A percentile compares a stretch with the other conserved stretches of the same genome.
Conservation (phyloP, 1,140 invertebrate genomes). For the Solen grandis region DNA sequence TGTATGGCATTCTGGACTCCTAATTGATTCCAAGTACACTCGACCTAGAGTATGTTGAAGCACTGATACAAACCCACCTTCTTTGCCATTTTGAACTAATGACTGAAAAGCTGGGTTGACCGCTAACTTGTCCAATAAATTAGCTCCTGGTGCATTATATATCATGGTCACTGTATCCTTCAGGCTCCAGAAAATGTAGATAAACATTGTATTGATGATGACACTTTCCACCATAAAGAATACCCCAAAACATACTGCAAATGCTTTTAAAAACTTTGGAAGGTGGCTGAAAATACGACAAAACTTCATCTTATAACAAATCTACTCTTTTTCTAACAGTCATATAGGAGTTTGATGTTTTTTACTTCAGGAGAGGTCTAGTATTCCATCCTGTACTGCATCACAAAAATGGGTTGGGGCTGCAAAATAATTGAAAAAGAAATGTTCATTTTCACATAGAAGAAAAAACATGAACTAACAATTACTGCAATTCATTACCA, state of each 20-base stretch:
- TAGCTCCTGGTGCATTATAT: not conserved
- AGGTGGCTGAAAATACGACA: not conserved
- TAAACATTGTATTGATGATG: slow-evolving; percentile 9
- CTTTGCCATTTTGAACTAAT: slow-evolving; percentile 55
- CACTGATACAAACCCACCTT: slow-evolving; percentile 62
- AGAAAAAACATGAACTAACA: too few relatives aligned
- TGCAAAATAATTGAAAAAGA: too few relatives aligned
- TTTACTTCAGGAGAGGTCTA: too few relatives aligned
- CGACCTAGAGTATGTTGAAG: slow-evolving; percentile 61
- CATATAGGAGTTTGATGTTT: too few relatives aligned
- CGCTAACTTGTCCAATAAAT: slow-evolving; percentile 16
- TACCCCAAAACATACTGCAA: not conserved
- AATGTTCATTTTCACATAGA: too few relatives aligned
- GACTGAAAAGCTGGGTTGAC: not conserved
- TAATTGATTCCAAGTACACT: slow-evolving; percentile 55
- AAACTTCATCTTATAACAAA: too few relatives aligned
- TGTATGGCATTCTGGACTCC: not conserved
- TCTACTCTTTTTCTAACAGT: too few relatives aligned
- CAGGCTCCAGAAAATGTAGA: slow-evolving; percentile 20
- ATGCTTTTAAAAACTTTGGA: not conserved
- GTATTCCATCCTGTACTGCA: too few relatives aligned
- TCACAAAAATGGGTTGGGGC: too few relatives aligned
- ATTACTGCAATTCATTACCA: too few relatives aligned
- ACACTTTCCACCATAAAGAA: slow-evolving; percentile 31
- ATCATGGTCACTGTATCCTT: not conserved